Evolutionary conservation across 2,113 vertebrate genomes (phyloP).

Genomic region (Notothenia coriiceps): DNA sequence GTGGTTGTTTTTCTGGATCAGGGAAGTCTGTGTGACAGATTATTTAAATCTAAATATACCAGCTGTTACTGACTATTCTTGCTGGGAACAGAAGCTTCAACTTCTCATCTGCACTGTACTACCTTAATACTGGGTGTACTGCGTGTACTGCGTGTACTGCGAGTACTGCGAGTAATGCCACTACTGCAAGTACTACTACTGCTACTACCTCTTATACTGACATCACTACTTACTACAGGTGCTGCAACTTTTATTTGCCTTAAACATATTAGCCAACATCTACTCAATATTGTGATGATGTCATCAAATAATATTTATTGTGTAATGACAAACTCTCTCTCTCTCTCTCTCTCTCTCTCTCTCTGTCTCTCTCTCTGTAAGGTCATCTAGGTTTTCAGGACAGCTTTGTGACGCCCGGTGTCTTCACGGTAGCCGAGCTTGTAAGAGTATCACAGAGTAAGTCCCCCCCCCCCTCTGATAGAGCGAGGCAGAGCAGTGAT

Average conservation of each 20-base stretch:
- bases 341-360: conserved; percentile 48
- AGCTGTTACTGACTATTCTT: conserved; percentile 39
- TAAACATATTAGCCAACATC: neutral
- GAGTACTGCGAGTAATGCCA: neutral
- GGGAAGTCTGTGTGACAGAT: conserved; percentile 29
- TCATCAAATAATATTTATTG: neutral
- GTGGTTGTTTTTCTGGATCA: neutral
- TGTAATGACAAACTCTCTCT: conserved; percentile 28
- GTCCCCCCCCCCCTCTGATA: conserved; percentile 60
- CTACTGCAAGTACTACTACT: too few relatives aligned
- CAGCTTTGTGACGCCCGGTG: conserved; percentile 98
- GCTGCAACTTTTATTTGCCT: neutral
- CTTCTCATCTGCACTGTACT: neutral
- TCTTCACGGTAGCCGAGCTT: conserved; percentile 97
- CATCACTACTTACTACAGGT: conserved; percentile 20
- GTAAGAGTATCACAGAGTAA: conserved; percentile 99
- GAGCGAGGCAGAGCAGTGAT: conserved; percentile 24
- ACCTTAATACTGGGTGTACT: neutral
- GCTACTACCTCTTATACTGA: neutral
- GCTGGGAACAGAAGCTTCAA: conserved; percentile 27
- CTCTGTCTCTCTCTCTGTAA: conserved; percentile 75
- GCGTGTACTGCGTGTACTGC: neutral
- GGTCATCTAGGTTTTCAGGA: conserved; percentile 99
- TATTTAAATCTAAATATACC: conserved; percentile 2
- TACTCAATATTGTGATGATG: neutral